phyloP scores from a whole-genome alignment of 2,888 invertebrate species.

The Chrysina gloriosa region DNA sequence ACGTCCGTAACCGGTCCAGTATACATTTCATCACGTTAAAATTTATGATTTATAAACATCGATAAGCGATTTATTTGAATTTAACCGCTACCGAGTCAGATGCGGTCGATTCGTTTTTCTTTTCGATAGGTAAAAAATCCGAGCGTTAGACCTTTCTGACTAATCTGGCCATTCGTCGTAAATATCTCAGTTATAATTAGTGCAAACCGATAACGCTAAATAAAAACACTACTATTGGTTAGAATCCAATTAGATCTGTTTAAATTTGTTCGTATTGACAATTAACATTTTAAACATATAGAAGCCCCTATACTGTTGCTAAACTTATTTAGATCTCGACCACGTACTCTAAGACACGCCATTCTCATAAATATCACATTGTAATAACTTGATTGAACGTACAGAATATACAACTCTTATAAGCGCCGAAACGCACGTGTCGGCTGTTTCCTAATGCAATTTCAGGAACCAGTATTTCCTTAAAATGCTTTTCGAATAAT shows the following conservation, averaged over 20 bases:
- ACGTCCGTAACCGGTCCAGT: background rate
- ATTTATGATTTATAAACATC: slow-evolving; percentile 36
- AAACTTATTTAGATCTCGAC: too few relatives aligned
- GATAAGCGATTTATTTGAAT: slow-evolving; percentile 33
- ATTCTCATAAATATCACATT: too few relatives aligned
- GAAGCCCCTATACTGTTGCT: background rate
- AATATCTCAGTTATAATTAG: slow-evolving; percentile 11
- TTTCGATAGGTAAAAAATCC: background rate
- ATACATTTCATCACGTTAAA: slow-evolving; percentile 28
- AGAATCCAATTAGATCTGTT: background rate
- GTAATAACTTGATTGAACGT: too few relatives aligned
- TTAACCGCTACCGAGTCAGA: slow-evolving; percentile 13
- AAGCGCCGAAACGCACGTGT: background rate
- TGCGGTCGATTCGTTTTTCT: slow-evolving; percentile 2
- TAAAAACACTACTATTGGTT: background rate
- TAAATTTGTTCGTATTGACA: background rate
- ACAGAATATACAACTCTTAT: too few relatives aligned
- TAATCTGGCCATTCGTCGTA: slow-evolving; percentile 1
- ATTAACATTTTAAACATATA: background rate
- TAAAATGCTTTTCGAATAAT: slow-evolving; percentile 6
- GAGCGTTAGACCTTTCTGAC: background rate
- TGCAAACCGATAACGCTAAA: slow-evolving; percentile 12
- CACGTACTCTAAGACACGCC: too few relatives aligned
- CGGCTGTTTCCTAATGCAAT: background rate
- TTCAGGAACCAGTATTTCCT: slow-evolving; percentile 2